phyloP scores from a whole-genome alignment of 2,888 invertebrate genomes.

The Clostera curtula region DNA sequence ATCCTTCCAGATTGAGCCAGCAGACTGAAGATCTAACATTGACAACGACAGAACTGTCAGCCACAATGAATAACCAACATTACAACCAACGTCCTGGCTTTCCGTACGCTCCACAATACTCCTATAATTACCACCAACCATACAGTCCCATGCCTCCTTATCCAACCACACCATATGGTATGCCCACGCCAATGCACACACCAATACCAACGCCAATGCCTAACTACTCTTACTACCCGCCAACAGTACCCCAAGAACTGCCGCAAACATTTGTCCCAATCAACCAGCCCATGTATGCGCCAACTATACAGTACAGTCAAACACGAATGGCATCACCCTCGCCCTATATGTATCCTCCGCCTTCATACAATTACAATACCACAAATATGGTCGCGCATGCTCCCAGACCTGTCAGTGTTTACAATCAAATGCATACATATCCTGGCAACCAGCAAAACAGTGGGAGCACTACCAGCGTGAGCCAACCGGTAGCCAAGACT shows the following conservation, averaged over 20 bases:
- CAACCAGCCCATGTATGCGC: slow-evolving; percentile 36
- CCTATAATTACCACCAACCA: slow-evolving; percentile 42
- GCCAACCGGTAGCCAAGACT: slow-evolving; percentile 25
- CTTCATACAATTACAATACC: slow-evolving; percentile 52
- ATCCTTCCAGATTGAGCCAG: slow-evolving; percentile 51
- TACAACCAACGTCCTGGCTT: slow-evolving; percentile 55
- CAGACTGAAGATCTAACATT: slow-evolving; percentile 57
- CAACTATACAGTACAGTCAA: slow-evolving; percentile 49
- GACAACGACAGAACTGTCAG: slow-evolving; percentile 36
- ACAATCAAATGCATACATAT: slow-evolving; percentile 46
- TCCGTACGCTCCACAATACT: slow-evolving; percentile 40
- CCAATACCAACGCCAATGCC: slow-evolving; percentile 26
- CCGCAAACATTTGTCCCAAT: slow-evolving; percentile 31
- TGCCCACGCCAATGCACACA: slow-evolving; percentile 33
- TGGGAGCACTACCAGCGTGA: slow-evolving; percentile 23
- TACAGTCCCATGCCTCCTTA: slow-evolving; percentile 47
- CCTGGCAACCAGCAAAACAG: slow-evolving; percentile 37
- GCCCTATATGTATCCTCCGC: slow-evolving; percentile 44
- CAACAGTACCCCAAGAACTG: slow-evolving; percentile 29
- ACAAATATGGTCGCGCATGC: slow-evolving; percentile 61
- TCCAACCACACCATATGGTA: slow-evolving; percentile 49
- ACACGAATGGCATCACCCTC: slow-evolving; percentile 55
- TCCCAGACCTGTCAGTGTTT: slow-evolving; percentile 37
- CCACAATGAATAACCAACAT: slow-evolving; percentile 55
- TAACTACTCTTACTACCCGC: slow-evolving; percentile 41